phyloP scores from a whole-genome alignment of 2,888 invertebrate genomes.

The Eilema sororculum region DNA sequence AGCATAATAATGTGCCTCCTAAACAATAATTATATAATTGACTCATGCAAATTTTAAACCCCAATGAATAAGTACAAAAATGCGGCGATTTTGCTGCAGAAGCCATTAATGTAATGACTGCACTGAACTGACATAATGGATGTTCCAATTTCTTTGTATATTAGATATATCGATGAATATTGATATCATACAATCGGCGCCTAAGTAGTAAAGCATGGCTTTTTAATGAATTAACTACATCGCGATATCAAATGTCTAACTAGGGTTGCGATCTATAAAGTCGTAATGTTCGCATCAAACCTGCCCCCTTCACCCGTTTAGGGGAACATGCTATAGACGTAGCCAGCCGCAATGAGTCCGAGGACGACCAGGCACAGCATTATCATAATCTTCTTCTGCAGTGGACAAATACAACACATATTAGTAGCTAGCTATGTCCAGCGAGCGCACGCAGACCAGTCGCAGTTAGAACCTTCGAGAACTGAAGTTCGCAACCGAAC shows the following conservation, averaged over 20 bases:
- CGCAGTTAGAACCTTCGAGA: constrained; percentile 4
- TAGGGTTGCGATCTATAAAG: constrained; percentile 69
- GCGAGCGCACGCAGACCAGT: constrained; percentile 65
- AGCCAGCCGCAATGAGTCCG: constrained; percentile 89
- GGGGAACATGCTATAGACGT: constrained; percentile 86
- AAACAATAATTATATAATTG: constrained; percentile 41
- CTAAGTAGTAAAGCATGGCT: constrained; percentile 45
- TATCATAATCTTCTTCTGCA: constrained; percentile 98
- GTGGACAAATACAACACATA: constrained; percentile 82
- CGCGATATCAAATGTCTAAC: constrained; percentile 63
- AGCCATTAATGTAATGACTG: background rate
- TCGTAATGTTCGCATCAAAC: constrained; percentile 76
- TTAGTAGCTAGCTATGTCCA: constrained; percentile 73
- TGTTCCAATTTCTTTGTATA: constrained; percentile 50
- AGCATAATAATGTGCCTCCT: constrained; percentile 25
- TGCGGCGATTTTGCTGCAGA: constrained; percentile 17
- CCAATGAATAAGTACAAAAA: constrained; percentile 48
- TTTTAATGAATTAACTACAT: constrained; percentile 39
- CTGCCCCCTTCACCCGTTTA: constrained; percentile 81
- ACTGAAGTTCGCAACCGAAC: constrained; percentile 18
- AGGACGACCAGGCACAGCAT: constrained; percentile 95
- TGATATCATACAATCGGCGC: constrained; percentile 13
- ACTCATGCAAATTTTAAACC: constrained; percentile 73
- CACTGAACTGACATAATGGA: constrained; percentile 1
- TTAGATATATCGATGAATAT: constrained; percentile 27